Conservation (phyloP, 2,113 vertebrate genomes). For the Candoia aspera region DNA sequence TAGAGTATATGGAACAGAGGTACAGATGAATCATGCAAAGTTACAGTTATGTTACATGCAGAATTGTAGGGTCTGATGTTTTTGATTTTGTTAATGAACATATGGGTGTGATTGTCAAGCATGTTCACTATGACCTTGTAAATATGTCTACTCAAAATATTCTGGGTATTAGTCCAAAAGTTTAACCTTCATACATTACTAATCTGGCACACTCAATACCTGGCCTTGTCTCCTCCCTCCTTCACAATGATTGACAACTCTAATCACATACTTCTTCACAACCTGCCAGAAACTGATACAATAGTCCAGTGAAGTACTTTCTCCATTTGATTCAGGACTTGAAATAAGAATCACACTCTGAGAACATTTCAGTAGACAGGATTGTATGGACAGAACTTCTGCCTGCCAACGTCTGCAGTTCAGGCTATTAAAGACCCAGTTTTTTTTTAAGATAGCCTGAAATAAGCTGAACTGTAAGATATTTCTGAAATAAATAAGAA, state of each 20-base stretch:
- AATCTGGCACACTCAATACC: not conserved
- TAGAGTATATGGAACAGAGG: not conserved
- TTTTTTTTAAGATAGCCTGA: not conserved
- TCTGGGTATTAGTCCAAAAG: not conserved
- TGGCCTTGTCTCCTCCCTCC: not conserved
- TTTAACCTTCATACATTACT: not conserved
- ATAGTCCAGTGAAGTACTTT: not conserved
- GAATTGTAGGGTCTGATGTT: not conserved
- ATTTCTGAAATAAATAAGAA: not conserved
- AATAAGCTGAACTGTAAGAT: not conserved
- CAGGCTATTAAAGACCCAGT: not conserved
- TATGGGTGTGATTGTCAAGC: not conserved
- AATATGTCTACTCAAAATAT: not conserved
- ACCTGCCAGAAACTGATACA: not conserved
- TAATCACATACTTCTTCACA: not conserved
- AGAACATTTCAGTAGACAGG: not conserved
- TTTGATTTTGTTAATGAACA: not conserved
- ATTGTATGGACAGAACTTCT: not conserved
- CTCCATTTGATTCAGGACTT: not conserved
- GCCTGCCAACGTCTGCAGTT: not conserved
- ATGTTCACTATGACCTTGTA: not conserved
- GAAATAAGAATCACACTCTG: not conserved
- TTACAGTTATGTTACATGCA: not conserved
- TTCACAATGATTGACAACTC: not conserved
- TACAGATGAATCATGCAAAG: not conserved